A percentile compares a stretch with the other conserved stretches of the same genome.
Evolutionary conservation across 2,113 vertebrate species (phyloP).

Genomic region (Toxotes jaculatrix): DNA sequence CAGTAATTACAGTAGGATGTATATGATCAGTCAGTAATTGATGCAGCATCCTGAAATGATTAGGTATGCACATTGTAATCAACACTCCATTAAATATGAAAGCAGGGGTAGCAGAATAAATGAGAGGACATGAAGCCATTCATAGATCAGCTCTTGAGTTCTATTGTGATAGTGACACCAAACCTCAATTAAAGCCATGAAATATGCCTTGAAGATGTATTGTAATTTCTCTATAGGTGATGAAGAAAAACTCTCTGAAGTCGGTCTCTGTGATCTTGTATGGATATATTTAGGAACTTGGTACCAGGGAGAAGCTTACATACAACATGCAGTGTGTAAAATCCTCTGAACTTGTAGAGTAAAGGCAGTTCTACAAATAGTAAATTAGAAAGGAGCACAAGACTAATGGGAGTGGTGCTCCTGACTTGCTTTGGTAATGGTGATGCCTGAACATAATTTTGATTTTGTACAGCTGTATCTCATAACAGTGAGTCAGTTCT

Average conservation of each 20-base stretch:
- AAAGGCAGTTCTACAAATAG: neutral
- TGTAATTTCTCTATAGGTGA: neutral
- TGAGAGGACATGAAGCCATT: neutral
- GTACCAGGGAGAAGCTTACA: neutral
- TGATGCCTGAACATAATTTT: neutral
- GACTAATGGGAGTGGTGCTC: too few species aligned
- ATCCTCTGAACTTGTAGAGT: neutral
- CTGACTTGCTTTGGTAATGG: neutral
- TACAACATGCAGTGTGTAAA: neutral
- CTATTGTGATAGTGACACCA: neutral
- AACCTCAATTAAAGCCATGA: neutral
- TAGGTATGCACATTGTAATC: neutral
- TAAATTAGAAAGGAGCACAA: neutral
- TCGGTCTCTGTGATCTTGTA: neutral
- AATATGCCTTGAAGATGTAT: neutral
- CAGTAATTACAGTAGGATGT: neutral
- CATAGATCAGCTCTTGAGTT: neutral
- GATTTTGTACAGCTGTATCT: too few species aligned
- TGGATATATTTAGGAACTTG: neutral
- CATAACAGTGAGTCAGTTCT: neutral
- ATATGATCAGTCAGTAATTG: neutral
- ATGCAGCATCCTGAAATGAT: conserved; percentile 5
- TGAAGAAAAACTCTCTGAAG: too few species aligned
- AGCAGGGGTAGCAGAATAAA: neutral
- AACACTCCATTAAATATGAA: conserved; percentile 12